A percentile compares a stretch with the other conserved stretches of the same genome.
Conservation (phyloP, 1,140 invertebrate genomes). For the Ladona fulva region DNA sequence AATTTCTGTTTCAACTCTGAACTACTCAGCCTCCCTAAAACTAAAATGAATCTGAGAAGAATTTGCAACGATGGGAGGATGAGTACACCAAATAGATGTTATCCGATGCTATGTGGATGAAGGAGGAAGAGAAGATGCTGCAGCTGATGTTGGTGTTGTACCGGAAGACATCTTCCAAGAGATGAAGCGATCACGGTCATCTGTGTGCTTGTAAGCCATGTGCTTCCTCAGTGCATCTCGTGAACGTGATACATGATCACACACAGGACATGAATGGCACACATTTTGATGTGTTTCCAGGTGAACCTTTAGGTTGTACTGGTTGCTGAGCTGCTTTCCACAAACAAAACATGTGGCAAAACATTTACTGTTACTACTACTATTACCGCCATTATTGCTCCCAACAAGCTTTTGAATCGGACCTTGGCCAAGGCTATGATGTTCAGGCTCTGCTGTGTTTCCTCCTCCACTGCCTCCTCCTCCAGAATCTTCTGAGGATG, state of each 20-base stretch:
- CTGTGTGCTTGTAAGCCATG: slow-evolving; percentile 71
- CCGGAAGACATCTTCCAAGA: neutral
- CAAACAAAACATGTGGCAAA: slow-evolving; percentile 73
- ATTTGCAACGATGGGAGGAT: no score
- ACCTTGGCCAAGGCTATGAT: neutral
- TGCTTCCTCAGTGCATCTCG: slow-evolving; percentile 79
- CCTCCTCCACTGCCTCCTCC: slow-evolving; percentile 17
- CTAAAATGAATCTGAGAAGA: no score
- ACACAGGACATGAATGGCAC: slow-evolving; percentile 69
- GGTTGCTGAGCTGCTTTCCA: slow-evolving; percentile 78
- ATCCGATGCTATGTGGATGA: neutral
- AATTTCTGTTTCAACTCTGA: no score
- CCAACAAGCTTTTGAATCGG: neutral
- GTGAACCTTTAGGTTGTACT: slow-evolving; percentile 80
- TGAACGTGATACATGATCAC: slow-evolving; percentile 73
- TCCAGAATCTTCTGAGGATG: slow-evolving; percentile 19
- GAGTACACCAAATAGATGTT: no score
- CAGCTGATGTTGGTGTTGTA: neutral
- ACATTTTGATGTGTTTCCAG: slow-evolving; percentile 82
- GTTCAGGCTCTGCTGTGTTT: neutral
- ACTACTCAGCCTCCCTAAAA: no score
- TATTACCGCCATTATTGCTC: neutral
- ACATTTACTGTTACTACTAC: slow-evolving; percentile 34
- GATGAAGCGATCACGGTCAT: neutral
- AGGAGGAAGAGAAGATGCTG: neutral